A percentile compares a stretch with the other conserved stretches of the same genome.
These are phyloP conservation scores for Echeneis naucrates DNA, from an alignment of 2,797 vertebrate species.

Conservation along the genomic window DNA sequence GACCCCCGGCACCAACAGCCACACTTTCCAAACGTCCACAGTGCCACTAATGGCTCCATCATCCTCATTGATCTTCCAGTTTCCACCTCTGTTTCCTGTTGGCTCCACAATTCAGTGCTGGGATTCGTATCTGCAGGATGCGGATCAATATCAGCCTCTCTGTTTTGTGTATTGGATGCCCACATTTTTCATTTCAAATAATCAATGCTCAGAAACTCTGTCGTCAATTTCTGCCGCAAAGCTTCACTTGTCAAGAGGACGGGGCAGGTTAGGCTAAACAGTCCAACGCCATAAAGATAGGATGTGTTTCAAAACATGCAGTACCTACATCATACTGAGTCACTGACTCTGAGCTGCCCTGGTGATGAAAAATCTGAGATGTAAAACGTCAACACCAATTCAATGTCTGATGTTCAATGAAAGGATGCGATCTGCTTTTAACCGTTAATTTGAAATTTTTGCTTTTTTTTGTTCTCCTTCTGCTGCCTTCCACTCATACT, in stretches of 20 bases:
- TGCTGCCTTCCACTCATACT: conserved; percentile 13
- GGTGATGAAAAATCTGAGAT: conserved; percentile 18
- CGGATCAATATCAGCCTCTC: conserved; percentile 56
- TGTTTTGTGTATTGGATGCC: conserved; percentile 43
- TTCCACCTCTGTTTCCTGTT: conserved; percentile 50
- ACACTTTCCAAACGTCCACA: conserved; percentile 46
- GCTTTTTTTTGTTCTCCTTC: not conserved
- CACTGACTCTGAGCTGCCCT: conserved; percentile 10
- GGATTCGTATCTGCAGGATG: conserved; percentile 33
- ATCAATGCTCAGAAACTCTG: conserved; percentile 37
- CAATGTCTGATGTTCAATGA: conserved; percentile 37
- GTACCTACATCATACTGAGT: not conserved
- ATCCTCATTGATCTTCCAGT: conserved; percentile 64
- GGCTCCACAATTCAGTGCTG: conserved; percentile 4
- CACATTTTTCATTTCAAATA: conserved; percentile 49
- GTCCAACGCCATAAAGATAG: not conserved
- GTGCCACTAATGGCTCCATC: conserved; percentile 67
- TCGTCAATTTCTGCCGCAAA: not conserved
- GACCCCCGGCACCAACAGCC: conserved; percentile 36
- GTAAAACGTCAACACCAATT: conserved; percentile 39
- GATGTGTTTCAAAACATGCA: not conserved
- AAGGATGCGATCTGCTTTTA: conserved; percentile 23
- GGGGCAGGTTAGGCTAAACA: not conserved
- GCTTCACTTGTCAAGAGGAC: conserved; percentile 1
- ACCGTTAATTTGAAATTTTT: conserved; percentile 47